phyloP scores from a whole-genome alignment of 30 jellyfish, hydroid and myxozoan genomes.

The Morbakka virulenta region DNA sequence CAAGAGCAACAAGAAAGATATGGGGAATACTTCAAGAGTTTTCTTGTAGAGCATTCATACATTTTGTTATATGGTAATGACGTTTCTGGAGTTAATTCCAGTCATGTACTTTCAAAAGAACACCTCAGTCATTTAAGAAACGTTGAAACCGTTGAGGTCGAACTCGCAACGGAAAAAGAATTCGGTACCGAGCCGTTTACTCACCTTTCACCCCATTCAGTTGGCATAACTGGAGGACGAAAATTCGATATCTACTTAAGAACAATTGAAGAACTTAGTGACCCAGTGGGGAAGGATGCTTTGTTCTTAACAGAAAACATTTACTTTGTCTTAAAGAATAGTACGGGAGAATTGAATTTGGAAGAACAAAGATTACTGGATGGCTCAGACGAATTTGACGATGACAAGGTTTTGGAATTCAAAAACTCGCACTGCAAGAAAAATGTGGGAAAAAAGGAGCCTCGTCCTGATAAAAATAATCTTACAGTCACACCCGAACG shows the following conservation, averaged over 20 bases:
- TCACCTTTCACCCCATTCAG: slow-evolving; percentile 45
- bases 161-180: neutral
- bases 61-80: neutral
- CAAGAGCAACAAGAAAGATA: neutral
- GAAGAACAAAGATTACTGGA: neutral
- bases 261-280: slow-evolving; percentile 47
- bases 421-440: too few relatives aligned
- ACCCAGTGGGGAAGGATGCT: slow-evolving; percentile 45
- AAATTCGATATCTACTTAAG: slow-evolving; percentile 58
- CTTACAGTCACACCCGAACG: neutral
- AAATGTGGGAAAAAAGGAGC: neutral
- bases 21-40: neutral
- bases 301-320: slow-evolving; percentile 27
- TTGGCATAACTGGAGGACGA: slow-evolving; percentile 73
- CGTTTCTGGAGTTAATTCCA: neutral
- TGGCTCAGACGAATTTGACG: too few relatives aligned
- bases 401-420: too few relatives aligned
- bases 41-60: neutral
- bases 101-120: neutral
- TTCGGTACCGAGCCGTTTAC: slow-evolving; percentile 7
- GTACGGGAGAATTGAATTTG: neutral
- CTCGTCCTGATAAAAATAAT: neutral
- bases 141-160: neutral
- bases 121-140: neutral
- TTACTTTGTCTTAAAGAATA: slow-evolving; percentile 2